A percentile compares a stretch with the other conserved stretches of the same genome.
Conservation (phyloP, 2,113 vertebrate species). For the Alaudala cheleensis region DNA sequence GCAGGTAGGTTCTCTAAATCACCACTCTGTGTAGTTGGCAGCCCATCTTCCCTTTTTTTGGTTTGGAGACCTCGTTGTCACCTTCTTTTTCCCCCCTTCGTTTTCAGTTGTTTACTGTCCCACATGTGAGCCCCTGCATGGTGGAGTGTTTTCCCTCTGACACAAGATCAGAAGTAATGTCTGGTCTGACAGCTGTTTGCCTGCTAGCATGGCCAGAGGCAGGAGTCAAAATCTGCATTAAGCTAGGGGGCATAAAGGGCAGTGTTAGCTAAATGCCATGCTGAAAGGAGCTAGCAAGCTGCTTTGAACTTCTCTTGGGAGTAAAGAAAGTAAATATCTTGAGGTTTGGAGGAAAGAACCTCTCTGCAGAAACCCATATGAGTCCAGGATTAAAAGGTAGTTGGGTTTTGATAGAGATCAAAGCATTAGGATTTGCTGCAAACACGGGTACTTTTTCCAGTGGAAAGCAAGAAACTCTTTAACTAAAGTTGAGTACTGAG, state of each 20-base stretch:
- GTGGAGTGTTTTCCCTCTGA: background rate
- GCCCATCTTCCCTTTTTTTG: background rate
- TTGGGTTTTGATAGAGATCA: background rate
- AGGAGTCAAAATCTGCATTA: background rate
- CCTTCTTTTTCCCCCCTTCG: background rate
- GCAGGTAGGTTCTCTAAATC: conserved; percentile 70
- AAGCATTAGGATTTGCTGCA: conserved; percentile 5
- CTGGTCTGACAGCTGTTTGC: background rate
- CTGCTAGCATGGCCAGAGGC: background rate
- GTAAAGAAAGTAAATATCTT: background rate
- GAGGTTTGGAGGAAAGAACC: background rate
- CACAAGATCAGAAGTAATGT: background rate
- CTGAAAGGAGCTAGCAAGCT: background rate
- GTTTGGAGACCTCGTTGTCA: background rate
- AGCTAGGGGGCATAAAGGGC: background rate
- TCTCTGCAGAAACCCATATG: background rate
- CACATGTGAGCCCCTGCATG: background rate
- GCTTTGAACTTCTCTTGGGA: background rate
- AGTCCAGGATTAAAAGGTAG: background rate
- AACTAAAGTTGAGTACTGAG: background rate
- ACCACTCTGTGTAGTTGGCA: background rate
- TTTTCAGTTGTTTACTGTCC: background rate
- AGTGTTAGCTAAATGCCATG: background rate
- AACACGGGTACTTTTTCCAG: background rate
- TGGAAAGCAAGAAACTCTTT: background rate